Evolutionary conservation across 2,113 vertebrate species (phyloP), one percentile per base, ranked within the genome.

Genomic region (Rana temporaria): DNA sequence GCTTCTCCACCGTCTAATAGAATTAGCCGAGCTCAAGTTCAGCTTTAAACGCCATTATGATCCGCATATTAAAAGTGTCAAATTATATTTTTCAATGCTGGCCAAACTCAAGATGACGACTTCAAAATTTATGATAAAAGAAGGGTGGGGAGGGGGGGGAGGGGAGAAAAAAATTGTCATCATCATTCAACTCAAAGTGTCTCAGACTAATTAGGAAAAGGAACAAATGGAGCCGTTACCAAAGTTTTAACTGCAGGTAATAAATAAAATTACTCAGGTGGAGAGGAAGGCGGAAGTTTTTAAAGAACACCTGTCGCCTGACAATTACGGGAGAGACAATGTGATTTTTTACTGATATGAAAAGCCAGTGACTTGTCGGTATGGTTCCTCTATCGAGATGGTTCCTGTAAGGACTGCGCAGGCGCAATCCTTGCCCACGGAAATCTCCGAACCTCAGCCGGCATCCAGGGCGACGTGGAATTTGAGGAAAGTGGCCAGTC

Each of bases 1-100:
- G 90, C 84, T 88, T 92, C 81, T 79, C 84, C 89, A 52, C 72
- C 89, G 87, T 89, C 91, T 93, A 93, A 93, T 90, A 86, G 84
- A 94, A 92, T 94, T 94, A 94, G 85, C 85, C 84, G 90, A 89
- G 89, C 87, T 90, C 88, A 90, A 88, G 90, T 92, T 93, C 89
- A 90, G 90, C 90, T 88, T 91, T 93, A 93, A 92, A 91, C 88
- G 90, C 84, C 82, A 88, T 89, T 89, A 92, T 78, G 67, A 82
- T 87, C 90, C 89, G 91, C 62, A 87, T 88, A 92, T 89, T 85
- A 87, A 74, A 91, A 89, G 85, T 6, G 87, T 88, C 91, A 91
- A 91, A 89, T 89, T 87, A 77, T 38, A 90, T 92, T 92, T 92
- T 91, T 91, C 88, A 91, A 62, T 52, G 77, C 19, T 64, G 59